phyloP scores from a whole-genome alignment of 1,140 invertebrate genomes.

The Drosophila sproati region DNA sequence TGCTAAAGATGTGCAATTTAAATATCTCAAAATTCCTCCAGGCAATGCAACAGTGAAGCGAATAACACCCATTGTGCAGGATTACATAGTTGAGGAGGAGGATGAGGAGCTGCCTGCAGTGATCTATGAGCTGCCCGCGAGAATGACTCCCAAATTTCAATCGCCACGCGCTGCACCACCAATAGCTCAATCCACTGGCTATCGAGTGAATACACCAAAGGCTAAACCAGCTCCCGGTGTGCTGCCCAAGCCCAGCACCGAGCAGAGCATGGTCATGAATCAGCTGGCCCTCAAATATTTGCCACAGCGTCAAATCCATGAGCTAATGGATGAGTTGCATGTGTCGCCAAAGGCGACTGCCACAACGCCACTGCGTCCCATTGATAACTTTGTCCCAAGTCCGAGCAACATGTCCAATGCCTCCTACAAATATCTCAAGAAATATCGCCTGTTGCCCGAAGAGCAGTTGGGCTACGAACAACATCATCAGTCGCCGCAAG shows the following conservation, averaged over 20 bases:
- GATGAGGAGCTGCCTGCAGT: constrained; percentile 31
- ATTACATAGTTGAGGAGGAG: constrained; percentile 65
- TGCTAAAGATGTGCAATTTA: background rate
- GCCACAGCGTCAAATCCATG: constrained; percentile 69
- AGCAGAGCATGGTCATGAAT: constrained; percentile 81
- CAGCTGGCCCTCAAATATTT: constrained; percentile 77
- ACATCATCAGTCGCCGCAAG: constrained; percentile 16
- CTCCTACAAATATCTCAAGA: constrained; percentile 79
- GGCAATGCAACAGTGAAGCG: constrained; percentile 37
- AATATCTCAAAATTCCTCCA: background rate
- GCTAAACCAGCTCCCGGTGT: constrained; percentile 4
- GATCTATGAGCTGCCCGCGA: constrained; percentile 4
- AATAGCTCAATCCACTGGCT: constrained; percentile 72
- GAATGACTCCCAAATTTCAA: constrained; percentile 49
- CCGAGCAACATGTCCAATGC: constrained; percentile 80
- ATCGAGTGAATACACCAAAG: constrained; percentile 59
- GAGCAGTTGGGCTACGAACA: constrained; percentile 53
- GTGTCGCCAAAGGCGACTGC: constrained; percentile 30
- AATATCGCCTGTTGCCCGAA: constrained; percentile 75
- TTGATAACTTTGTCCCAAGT: constrained; percentile 65
- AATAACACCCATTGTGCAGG: constrained; percentile 54
- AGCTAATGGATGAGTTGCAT: constrained; percentile 69
- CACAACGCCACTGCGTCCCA: constrained; percentile 58
- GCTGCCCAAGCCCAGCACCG: constrained; percentile 56
- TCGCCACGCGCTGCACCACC: constrained; percentile 60